These are phyloP conservation scores for Gisinianus flammeolus DNA, from an alignment of 2,888 invertebrate species.

Conservation along the genomic window DNA sequence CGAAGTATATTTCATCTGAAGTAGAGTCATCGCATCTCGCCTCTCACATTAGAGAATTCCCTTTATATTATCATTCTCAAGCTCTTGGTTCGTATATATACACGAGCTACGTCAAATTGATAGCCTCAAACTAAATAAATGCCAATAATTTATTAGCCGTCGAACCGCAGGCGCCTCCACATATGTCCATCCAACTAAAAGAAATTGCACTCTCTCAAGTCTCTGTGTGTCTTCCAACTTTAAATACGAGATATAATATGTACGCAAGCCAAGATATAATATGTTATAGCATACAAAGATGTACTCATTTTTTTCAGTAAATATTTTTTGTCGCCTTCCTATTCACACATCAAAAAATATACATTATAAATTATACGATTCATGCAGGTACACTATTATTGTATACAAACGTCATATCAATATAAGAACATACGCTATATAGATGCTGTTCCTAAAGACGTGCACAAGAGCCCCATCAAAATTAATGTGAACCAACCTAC, in stretches of 20 bases:
- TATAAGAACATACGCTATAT: too few species aligned
- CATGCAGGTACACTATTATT: too few species aligned
- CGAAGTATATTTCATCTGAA: constrained; percentile 17
- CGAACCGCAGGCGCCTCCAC: constrained; percentile 34
- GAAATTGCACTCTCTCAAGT: constrained; percentile 5
- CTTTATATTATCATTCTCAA: not conserved
- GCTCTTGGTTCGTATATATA: not conserved
- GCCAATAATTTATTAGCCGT: constrained; percentile 37
- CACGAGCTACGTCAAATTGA: constrained; percentile 22
- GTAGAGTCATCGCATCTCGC: not conserved
- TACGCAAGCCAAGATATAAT: not conserved
- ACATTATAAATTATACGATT: not conserved
- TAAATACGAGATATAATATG: not conserved
- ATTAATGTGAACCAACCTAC: not conserved
- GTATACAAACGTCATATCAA: too few species aligned
- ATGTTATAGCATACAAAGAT: not conserved
- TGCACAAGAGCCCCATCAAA: constrained; percentile 14
- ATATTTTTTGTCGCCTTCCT: not conserved
- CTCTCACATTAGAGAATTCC: constrained; percentile 8
- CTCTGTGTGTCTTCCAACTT: not conserved
- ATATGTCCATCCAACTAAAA: constrained; percentile 9
- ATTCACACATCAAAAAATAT: not conserved
- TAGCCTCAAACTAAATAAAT: constrained; percentile 36
- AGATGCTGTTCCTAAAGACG: too few species aligned
- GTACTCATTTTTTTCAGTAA: not conserved